phyloP scores from a whole-genome alignment of 1,140 invertebrate genomes.

The Drosophila simulans region DNA sequence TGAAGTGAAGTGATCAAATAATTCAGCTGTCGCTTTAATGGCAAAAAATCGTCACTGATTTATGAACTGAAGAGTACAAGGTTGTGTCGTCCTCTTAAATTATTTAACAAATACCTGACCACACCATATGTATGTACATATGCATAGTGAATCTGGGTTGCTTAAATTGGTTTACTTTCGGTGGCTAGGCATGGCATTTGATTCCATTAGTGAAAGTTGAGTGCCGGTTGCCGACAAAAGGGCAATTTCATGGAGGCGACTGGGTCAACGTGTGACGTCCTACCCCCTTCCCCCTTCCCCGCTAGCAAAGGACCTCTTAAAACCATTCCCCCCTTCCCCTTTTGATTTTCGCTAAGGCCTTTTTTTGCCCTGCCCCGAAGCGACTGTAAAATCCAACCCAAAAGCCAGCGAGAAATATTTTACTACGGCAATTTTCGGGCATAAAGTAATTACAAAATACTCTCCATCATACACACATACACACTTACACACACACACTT shows the following conservation, averaged over 20 bases:
- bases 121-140: too few species aligned
- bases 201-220: slow-evolving; percentile 68
- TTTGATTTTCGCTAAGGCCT: not conserved
- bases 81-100: not conserved
- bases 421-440: slow-evolving; percentile 77
- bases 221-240: slow-evolving; percentile 1
- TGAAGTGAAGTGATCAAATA: not conserved
- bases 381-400: slow-evolving; percentile 43
- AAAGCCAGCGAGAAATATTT: slow-evolving; percentile 69
- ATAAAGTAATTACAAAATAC: slow-evolving; percentile 82
- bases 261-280: slow-evolving; percentile 3
- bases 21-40: not conserved
- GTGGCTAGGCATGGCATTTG: slow-evolving; percentile 54
- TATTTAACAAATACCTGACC: not conserved
- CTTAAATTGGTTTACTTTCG: slow-evolving; percentile 36
- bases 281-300: not conserved
- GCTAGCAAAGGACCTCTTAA: not conserved
- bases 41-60: not conserved
- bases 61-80: not conserved
- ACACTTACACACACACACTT: slow-evolving; percentile 9
- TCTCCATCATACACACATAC: slow-evolving; percentile 45
- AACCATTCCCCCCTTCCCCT: not conserved
- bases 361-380: slow-evolving; percentile 26
- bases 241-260: slow-evolving; percentile 1
- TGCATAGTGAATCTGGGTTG: slow-evolving; percentile 1